Evolutionary conservation across 2,888 invertebrate species (phyloP), one percentile per base, ranked within the genome.

Genomic region (Xestoiulus laeticollis): DNA sequence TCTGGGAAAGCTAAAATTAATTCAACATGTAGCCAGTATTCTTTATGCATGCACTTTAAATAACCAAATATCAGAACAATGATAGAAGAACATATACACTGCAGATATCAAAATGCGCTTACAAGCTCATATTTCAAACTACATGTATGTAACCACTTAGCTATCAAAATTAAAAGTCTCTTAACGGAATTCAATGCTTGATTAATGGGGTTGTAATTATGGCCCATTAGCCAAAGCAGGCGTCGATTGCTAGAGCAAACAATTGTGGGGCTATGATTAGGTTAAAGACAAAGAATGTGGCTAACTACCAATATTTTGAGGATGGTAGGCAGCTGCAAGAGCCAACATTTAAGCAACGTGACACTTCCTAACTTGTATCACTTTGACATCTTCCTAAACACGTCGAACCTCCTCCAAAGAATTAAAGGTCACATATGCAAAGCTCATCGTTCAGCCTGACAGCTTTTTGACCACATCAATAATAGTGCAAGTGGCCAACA

Each of bases 381-480:
- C 30, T 78, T 78, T 30, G 10, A 30, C 78, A 78, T 78, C 14
- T 78, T 78, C 78, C 78, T 78, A 78, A 78, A 78, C 78, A 78
- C 78, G 78, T 78, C 78, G 78, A 30, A 14, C 78, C 30, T 78
- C 78, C 78, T 78, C 30, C 19, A 30, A 12, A 78, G 78, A 12
- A 85, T 43, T 6, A 85, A 85, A 85, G 44, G 85, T 85, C 85
- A 38, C 85, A 85, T 16, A 44, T 85, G 85, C 38, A 85, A 85
- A 85, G 44, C 85, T 85, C 85, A 85, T 85, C 85, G 44, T 85
- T 85, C 78, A 78, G 78, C 14, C 30, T 78, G 78, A 78, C 78
- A 78, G 78, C 78, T 78, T 78, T 78, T 78, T 78, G 78, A 78
- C 78, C 78, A 78, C 30, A 78, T 30, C 59, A 68, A 68, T 68